Evolutionary conservation across 64 coral and sea anemone species (phyloP).

Genomic region (Acropora yongei): DNA sequence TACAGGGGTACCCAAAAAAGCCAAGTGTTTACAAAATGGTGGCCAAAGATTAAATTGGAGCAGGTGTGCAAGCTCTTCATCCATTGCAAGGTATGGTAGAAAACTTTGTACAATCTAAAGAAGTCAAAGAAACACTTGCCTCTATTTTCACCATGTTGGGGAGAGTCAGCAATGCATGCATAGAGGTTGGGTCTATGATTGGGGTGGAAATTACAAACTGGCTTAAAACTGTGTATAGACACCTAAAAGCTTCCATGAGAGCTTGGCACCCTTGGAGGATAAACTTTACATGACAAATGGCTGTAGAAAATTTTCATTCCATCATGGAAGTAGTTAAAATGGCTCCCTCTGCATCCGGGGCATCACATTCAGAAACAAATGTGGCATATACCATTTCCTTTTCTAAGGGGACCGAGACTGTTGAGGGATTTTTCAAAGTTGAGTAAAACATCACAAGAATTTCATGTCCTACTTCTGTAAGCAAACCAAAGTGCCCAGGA

Average conservation of each 20-base stretch:
- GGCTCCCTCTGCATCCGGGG: constrained; percentile 18
- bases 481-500: constrained; percentile 38
- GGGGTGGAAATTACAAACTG: background rate
- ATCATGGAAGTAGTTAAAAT: constrained; percentile 18
- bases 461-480: constrained; percentile 29
- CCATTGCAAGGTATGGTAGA: no score
- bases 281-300: background rate
- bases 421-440: constrained; percentile 51
- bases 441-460: constrained; percentile 44
- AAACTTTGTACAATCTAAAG: no score
- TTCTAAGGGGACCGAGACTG: constrained; percentile 49
- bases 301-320: background rate
- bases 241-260: background rate
- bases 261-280: constrained; percentile 26
- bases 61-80: no score
- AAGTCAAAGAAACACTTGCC: no score
- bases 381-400: constrained; percentile 29
- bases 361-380: constrained; percentile 1
- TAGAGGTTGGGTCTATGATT: background rate
- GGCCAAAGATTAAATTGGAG: no score
- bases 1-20: no score
- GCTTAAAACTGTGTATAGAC: background rate
- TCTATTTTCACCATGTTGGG: no score
- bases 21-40: no score
- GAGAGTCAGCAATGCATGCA: no score